Evolutionary conservation across 2,888 invertebrate genomes (phyloP).

Genomic region (Spodoptera exigua): DNA sequence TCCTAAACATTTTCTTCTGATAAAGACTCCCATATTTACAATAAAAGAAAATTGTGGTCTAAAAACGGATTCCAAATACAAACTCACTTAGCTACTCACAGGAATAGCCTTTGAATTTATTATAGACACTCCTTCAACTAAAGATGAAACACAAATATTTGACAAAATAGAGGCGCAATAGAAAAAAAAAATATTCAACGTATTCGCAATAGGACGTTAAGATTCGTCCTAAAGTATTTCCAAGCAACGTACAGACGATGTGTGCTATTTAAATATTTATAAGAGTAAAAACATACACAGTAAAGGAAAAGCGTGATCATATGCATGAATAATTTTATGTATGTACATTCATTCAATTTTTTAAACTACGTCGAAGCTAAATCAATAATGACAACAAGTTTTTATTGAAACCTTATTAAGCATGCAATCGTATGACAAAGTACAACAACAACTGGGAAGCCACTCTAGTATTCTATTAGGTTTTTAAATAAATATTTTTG

Average conservation of each 20-base stretch:
- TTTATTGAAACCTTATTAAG: slow-evolving; percentile 6
- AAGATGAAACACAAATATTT: slow-evolving; percentile 39
- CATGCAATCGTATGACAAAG: too few relatives aligned
- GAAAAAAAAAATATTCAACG: slow-evolving; percentile 14
- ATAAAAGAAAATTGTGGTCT: neutral
- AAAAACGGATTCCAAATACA: neutral
- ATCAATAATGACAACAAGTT: slow-evolving; percentile 30
- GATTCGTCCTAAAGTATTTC: slow-evolving; percentile 27
- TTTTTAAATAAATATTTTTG: slow-evolving; percentile 1
- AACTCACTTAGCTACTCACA: neutral
- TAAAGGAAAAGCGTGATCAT: slow-evolving; percentile 30
- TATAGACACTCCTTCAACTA: slow-evolving; percentile 18
- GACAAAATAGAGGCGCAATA: slow-evolving; percentile 21
- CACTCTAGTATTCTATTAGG: neutral
- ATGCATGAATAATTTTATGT: slow-evolving; percentile 30
- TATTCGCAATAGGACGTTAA: slow-evolving; percentile 25
- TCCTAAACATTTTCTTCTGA: too few relatives aligned
- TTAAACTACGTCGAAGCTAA: slow-evolving; percentile 9
- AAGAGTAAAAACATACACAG: slow-evolving; percentile 28
- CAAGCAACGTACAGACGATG: slow-evolving; percentile 9
- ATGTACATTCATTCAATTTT: slow-evolving; percentile 33
- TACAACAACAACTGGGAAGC: neutral
- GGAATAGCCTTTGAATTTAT: slow-evolving; percentile 11
- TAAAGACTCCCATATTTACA: too few relatives aligned
- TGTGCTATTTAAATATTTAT: slow-evolving; percentile 39